Evolutionary conservation across 2,888 invertebrate species (phyloP).

Genomic region (Stenurella melanura): DNA sequence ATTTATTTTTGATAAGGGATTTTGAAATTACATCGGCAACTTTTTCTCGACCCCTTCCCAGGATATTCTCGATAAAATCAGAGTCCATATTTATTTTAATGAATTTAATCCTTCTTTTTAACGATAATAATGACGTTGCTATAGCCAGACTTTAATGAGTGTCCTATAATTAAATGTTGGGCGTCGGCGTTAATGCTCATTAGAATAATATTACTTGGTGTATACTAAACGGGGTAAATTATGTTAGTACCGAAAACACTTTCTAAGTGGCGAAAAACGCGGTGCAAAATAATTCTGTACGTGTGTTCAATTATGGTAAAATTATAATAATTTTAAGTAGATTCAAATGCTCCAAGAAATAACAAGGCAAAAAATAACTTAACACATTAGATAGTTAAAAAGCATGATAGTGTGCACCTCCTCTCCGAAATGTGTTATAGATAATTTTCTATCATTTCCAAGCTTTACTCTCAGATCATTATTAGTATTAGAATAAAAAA

Average conservation of each 20-base stretch:
- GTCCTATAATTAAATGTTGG: constrained; percentile 4
- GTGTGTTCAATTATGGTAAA: too few species aligned
- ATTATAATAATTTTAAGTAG: too few species aligned
- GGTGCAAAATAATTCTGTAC: background rate
- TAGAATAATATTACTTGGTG: background rate
- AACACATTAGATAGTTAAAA: too few species aligned
- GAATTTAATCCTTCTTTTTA: background rate
- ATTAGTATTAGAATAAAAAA: too few species aligned
- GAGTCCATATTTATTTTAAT: constrained; percentile 3
- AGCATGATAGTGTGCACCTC: too few species aligned
- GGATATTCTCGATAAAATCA: constrained; percentile 1
- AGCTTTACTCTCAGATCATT: too few species aligned
- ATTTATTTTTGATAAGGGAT: constrained; percentile 24
- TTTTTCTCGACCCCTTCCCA: background rate
- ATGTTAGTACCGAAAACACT: background rate
- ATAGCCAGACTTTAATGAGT: constrained; percentile 7
- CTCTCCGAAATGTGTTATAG: too few species aligned
- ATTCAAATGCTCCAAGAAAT: too few species aligned
- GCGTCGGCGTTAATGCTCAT: background rate
- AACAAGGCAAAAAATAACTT: too few species aligned
- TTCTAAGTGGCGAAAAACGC: background rate
- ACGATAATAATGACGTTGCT: background rate
- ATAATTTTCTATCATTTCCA: too few species aligned
- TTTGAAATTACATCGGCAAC: background rate
- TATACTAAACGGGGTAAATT: background rate